Percentiles rank a stretch among this genome's conserved stretches.
Evolutionary conservation across 2,888 invertebrate genomes (phyloP).

Genomic region (Dendrolimus houi): DNA sequence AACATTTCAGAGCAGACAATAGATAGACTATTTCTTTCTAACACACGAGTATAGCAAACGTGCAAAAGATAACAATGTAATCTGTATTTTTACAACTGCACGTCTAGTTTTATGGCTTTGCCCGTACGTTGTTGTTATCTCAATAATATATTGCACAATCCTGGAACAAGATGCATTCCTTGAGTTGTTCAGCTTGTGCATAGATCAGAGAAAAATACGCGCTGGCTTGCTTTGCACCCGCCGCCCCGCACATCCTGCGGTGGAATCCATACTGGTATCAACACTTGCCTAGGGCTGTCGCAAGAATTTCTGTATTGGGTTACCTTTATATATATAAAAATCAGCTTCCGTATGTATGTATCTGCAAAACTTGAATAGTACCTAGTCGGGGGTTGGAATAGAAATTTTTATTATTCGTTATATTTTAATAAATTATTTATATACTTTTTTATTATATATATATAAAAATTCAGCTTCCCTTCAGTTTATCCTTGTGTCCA

Average conservation of each 20-base stretch:
- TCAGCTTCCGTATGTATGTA: too few relatives aligned
- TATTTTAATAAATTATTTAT: too few relatives aligned
- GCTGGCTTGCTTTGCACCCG: neutral
- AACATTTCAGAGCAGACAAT: too few relatives aligned
- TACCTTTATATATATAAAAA: too few relatives aligned
- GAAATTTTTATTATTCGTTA: too few relatives aligned
- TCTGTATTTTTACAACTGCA: neutral
- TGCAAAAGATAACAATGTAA: neutral
- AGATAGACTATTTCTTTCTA: too few relatives aligned
- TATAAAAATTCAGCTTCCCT: too few relatives aligned
- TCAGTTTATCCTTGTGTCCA: too few relatives aligned
- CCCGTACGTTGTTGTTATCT: constrained; percentile 14
- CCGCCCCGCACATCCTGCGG: neutral
- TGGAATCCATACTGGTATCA: neutral
- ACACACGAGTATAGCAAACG: neutral
- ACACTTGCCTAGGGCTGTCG: neutral
- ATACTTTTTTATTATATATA: too few relatives aligned
- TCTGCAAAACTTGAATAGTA: too few relatives aligned
- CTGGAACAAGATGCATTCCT: constrained; percentile 15
- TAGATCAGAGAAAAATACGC: constrained; percentile 26
- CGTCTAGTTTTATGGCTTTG: neutral
- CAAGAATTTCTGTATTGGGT: too few relatives aligned
- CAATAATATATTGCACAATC: constrained; percentile 17
- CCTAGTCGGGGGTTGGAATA: too few relatives aligned
- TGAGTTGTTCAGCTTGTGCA: constrained; percentile 19